Conservation (phyloP, 2,113 vertebrate genomes). For the Archocentrus centrarchus region DNA sequence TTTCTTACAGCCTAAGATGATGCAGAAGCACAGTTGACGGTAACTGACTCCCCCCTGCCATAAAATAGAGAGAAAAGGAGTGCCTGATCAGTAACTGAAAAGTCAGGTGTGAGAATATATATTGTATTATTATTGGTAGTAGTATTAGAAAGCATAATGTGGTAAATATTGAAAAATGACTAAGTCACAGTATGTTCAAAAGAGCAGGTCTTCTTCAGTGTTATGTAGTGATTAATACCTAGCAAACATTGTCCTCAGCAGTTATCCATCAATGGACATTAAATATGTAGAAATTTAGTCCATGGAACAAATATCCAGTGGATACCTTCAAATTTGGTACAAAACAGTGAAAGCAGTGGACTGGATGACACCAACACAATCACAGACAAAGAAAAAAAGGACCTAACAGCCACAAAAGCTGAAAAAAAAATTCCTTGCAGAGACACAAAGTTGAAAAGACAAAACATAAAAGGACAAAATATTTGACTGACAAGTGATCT, state of each 20-base stretch:
- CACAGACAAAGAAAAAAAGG: background rate
- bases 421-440: too few relatives aligned
- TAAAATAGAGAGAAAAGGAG: background rate
- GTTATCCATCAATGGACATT: background rate
- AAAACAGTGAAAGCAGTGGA: background rate
- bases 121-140: too few relatives aligned
- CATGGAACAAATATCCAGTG: background rate
- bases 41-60: background rate
- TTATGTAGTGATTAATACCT: background rate
- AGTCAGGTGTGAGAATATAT: background rate
- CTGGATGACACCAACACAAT: background rate
- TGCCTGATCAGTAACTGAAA: background rate
- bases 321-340: background rate
- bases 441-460: background rate
- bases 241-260: background rate
- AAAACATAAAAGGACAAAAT: background rate
- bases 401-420: background rate
- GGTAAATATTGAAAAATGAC: background rate
- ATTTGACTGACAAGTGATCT: constrained; percentile 38
- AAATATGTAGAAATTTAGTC: background rate
- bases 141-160: background rate
- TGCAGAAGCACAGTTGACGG: background rate
- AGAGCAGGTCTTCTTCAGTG: background rate
- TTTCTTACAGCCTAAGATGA: too few relatives aligned
- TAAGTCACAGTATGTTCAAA: background rate